These are phyloP conservation scores for Schmidtea mediterranea DNA, from an alignment of 1,140 invertebrate species.

Conservation along the genomic window DNA sequence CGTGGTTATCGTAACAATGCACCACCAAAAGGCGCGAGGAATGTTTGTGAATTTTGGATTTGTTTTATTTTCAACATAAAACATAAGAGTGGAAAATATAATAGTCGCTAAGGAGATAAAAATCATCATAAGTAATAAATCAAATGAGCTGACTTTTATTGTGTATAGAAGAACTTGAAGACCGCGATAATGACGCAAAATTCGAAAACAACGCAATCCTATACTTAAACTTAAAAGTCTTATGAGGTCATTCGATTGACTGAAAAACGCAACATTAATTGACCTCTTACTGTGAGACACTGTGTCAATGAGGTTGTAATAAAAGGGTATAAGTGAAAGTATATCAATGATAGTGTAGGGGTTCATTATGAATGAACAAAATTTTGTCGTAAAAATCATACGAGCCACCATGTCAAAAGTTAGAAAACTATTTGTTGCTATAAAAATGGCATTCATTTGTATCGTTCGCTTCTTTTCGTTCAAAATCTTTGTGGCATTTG, in stretches of 20 bases:
- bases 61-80: conserved; percentile 76
- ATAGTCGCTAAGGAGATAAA: conserved; percentile 86
- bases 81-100: conserved; percentile 85
- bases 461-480: too few relatives aligned
- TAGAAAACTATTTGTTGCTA: neutral
- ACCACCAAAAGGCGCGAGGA: conserved; percentile 35
- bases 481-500: neutral
- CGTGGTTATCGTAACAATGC: conserved; percentile 87
- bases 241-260: conserved; percentile 36
- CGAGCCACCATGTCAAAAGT: conserved; percentile 83
- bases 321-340: conserved; percentile 93
- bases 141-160: conserved; percentile 93
- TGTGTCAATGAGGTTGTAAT: conserved; percentile 61
- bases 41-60: conserved; percentile 89
- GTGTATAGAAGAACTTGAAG: conserved; percentile 42
- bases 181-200: conserved; percentile 29
- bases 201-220: conserved; percentile 28
- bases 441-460: neutral
- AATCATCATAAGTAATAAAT: conserved; percentile 96
- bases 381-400: conserved; percentile 88
- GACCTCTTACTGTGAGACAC: neutral
- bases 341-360: conserved; percentile 99
- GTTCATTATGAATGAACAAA: conserved; percentile 90
- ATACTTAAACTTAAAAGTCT: conserved; percentile 26
- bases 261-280: conserved; percentile 40